phyloP scores from a whole-genome alignment of 2,888 invertebrate species.

The Athripsodes cinereus region DNA sequence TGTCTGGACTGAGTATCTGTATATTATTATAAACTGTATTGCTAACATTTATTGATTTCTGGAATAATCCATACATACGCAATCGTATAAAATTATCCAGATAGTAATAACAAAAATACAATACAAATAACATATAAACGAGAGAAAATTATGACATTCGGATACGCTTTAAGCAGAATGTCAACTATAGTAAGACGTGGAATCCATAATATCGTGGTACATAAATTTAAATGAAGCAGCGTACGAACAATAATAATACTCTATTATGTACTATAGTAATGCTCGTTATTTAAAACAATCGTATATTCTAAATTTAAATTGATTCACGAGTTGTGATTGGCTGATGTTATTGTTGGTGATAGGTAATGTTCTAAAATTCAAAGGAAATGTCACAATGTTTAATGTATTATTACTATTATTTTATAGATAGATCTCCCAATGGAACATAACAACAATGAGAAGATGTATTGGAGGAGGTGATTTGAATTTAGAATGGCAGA shows the following conservation, averaged over 20 bases:
- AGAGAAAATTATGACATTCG: slow-evolving; percentile 1
- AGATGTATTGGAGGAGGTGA: slow-evolving; percentile 14
- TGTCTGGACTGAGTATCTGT: no score
- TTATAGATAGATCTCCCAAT: slow-evolving; percentile 20
- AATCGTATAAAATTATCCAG: no score
- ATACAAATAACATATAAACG: background rate
- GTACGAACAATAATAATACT: no score
- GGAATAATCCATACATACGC: no score
- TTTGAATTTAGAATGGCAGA: slow-evolving; percentile 22
- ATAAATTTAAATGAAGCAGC: no score
- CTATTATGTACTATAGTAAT: background rate
- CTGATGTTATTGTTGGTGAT: background rate
- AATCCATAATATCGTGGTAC: background rate
- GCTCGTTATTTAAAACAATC: background rate
- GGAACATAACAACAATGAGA: slow-evolving; percentile 12
- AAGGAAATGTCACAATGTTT: background rate
- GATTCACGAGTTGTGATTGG: background rate
- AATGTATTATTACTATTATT: background rate
- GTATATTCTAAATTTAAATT: background rate
- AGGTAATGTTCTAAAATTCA: background rate
- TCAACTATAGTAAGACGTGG: background rate
- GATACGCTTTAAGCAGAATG: background rate
- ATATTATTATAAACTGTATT: no score
- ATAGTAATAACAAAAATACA: background rate
- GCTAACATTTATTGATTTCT: no score